Evolutionary conservation across 2,888 invertebrate genomes (phyloP).

Genomic region (Phalangium opilio): DNA sequence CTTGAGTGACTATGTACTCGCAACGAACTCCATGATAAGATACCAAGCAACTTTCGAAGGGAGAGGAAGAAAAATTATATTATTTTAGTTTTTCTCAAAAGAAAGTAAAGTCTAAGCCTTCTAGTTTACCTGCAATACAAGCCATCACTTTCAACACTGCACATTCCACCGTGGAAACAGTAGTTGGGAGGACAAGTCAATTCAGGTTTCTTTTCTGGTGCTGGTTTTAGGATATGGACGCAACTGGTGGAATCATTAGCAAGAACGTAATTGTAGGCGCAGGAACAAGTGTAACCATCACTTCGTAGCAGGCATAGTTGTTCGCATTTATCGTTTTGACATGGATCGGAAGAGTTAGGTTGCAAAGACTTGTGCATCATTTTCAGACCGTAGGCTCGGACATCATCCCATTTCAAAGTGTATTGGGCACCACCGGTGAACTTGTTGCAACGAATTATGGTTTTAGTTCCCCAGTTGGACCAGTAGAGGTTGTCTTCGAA

Average conservation of each 20-base stretch:
- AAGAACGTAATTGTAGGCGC: constrained; percentile 53
- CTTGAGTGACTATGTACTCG: too few species aligned
- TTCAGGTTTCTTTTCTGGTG: background rate
- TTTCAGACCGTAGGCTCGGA: constrained; percentile 8
- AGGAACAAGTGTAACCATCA: constrained; percentile 48
- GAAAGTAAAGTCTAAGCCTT: too few species aligned
- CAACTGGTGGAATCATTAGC: constrained; percentile 42
- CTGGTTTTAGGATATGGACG: background rate
- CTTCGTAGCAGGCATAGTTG: constrained; percentile 59
- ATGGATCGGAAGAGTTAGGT: constrained; percentile 40
- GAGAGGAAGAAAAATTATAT: too few species aligned
- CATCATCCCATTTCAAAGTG: constrained; percentile 5
- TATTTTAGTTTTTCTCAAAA: too few species aligned
- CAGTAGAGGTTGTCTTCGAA: constrained; percentile 79
- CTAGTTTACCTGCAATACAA: constrained; percentile 8
- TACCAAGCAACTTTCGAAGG: too few species aligned
- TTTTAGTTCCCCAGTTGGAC: constrained; percentile 69
- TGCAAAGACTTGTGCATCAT: constrained; percentile 11
- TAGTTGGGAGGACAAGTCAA: background rate
- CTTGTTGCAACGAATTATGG: constrained; percentile 60
- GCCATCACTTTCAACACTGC: background rate
- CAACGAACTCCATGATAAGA: too few species aligned
- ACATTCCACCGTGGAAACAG: constrained; percentile 6
- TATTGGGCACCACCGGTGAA: constrained; percentile 43
- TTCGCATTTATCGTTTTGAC: constrained; percentile 46